Evolutionary conservation across 2,113 vertebrate species (phyloP).

Genomic region (Oreochromis niloticus): DNA sequence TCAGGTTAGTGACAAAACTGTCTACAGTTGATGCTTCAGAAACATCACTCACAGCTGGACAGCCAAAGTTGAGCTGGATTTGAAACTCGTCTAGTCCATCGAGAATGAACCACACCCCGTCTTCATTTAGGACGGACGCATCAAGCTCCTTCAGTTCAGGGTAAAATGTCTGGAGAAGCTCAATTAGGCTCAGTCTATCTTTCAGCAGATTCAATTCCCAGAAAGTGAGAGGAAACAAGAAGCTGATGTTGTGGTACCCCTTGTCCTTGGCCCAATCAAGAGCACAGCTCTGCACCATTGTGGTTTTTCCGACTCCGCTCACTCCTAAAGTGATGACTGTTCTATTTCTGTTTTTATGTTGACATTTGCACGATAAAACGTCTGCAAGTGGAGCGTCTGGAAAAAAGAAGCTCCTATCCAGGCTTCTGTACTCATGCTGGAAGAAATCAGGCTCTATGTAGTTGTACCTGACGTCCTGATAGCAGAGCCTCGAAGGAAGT

Average conservation of each 20-base stretch:
- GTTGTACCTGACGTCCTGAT: neutral
- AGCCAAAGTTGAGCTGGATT: neutral
- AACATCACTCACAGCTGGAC: neutral
- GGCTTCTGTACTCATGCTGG: neutral
- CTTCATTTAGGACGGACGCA: neutral
- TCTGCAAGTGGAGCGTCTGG: neutral
- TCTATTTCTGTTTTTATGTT: neutral
- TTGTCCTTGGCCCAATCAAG: constrained; percentile 34
- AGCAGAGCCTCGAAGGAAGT: neutral
- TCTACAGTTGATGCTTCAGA: neutral
- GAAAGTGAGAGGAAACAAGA: constrained; percentile 37
- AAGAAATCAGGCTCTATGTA: neutral
- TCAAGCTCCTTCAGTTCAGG: constrained; percentile 10
- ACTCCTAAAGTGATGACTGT: constrained; percentile 25
- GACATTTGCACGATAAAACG: neutral
- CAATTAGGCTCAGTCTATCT: neutral
- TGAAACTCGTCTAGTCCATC: constrained; percentile 38
- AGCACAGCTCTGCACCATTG: constrained; percentile 11
- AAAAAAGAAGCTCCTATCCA: neutral
- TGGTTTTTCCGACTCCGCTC: constrained; percentile 42
- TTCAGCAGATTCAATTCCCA: constrained; percentile 37
- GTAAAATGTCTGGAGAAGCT: constrained; percentile 25
- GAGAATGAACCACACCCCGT: constrained; percentile 25
- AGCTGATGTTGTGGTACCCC: neutral
- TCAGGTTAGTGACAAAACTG: constrained; percentile 22